Conservation (phyloP, 1,140 invertebrate species). For the Melitaea cinxia region DNA sequence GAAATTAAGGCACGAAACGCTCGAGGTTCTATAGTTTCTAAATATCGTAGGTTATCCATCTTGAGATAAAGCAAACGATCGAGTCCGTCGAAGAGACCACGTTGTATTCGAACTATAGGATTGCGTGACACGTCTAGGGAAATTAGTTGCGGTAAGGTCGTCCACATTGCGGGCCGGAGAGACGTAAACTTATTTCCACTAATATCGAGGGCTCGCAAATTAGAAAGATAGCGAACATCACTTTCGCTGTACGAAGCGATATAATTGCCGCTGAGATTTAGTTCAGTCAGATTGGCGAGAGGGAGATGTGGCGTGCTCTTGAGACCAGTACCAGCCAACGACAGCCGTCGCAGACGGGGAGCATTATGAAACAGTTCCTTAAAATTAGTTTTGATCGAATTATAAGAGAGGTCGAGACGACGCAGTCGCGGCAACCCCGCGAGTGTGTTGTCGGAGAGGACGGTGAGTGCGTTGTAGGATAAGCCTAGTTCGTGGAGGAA, state of each 20-base stretch:
- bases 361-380: constrained; percentile 92
- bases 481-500: constrained; percentile 88
- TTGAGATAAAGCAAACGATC: constrained; percentile 72
- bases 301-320: constrained; percentile 85
- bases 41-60: constrained; percentile 72
- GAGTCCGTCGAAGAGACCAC: constrained; percentile 71
- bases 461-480: constrained; percentile 88
- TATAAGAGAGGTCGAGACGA: constrained; percentile 88
- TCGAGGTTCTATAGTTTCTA: constrained; percentile 84
- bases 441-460: constrained; percentile 92
- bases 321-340: constrained; percentile 86
- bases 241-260: constrained; percentile 82
- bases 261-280: constrained; percentile 88
- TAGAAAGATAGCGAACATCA: constrained; percentile 82
- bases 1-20: constrained; percentile 85
- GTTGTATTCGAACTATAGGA: constrained; percentile 79
- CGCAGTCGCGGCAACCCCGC: constrained; percentile 88
- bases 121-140: constrained; percentile 84
- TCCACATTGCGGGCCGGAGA: constrained; percentile 83
- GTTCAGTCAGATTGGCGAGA: constrained; percentile 83
- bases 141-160: constrained; percentile 78
- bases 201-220: constrained; percentile 84
- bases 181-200: constrained; percentile 84
- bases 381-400: constrained; percentile 89
- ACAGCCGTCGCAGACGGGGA: constrained; percentile 86